Evolutionary conservation across 35 echinoderm and acorn worm species (phyloP).

Genomic region (Lytechinus pictus): DNA sequence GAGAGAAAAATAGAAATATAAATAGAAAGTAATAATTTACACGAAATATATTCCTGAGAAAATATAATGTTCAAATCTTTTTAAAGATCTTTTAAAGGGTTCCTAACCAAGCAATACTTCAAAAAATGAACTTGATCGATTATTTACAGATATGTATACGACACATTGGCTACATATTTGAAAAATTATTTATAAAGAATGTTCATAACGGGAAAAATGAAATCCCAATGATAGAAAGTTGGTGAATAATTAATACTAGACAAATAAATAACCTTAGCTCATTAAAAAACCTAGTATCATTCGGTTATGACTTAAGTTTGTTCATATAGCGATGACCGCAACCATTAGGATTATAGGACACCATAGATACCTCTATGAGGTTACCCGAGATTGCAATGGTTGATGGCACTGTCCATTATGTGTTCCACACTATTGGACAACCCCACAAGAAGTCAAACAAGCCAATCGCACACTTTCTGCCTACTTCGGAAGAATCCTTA

Average conservation of each 20-base stretch:
- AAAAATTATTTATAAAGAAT: neutral
- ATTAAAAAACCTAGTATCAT: neutral
- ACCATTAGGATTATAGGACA: neutral
- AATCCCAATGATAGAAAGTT: neutral
- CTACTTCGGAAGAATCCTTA: neutral
- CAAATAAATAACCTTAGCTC: neutral
- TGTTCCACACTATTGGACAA: neutral
- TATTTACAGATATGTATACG: neutral
- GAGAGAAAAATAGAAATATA: neutral
- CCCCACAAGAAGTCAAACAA: neutral
- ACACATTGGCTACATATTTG: neutral
- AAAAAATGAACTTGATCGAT: neutral
- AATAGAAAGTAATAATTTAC: neutral
- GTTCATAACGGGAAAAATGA: neutral
- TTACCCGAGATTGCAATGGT: neutral
- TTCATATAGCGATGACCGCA: neutral
- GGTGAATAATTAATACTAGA: neutral
- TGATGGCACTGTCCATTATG: neutral
- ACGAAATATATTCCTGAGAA: conserved; percentile 5
- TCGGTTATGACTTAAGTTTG: neutral
- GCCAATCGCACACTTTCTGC: neutral
- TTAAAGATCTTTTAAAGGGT: neutral
- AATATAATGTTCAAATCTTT: neutral
- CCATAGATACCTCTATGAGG: neutral
- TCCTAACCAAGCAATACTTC: neutral